phyloP scores from a whole-genome alignment of 2,888 invertebrate species.

The Volucella inanis region DNA sequence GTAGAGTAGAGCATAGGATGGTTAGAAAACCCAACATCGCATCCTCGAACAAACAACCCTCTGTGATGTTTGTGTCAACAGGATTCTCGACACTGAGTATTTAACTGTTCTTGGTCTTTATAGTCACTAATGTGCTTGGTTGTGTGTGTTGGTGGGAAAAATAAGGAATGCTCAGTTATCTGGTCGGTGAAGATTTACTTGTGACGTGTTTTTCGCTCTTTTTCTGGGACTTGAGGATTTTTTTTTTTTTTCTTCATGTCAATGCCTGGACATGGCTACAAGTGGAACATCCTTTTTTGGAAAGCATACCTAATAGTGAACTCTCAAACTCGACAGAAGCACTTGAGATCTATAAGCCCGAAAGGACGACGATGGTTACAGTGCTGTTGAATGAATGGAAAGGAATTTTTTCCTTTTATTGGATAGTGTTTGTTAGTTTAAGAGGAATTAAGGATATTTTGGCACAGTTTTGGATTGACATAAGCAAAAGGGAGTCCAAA shows the following conservation, averaged over 20 bases:
- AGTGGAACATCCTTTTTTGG: conserved; percentile 69
- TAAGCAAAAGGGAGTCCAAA: too few relatives aligned
- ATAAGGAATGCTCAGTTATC: conserved; percentile 27
- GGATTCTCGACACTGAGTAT: conserved; percentile 70
- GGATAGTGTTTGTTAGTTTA: conserved; percentile 78
- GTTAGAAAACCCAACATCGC: conserved; percentile 1
- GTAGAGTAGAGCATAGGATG: conserved; percentile 22
- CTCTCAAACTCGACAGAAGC: conserved; percentile 40
- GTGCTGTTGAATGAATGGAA: conserved; percentile 10
- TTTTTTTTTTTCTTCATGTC: conserved; percentile 9
- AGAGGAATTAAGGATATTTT: conserved; percentile 81
- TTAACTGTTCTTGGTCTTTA: conserved; percentile 69
- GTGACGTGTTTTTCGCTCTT: conserved; percentile 38
- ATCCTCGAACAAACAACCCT: conserved; percentile 77
- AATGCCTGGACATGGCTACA: conserved; percentile 61
- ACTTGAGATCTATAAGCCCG: conserved; percentile 66
- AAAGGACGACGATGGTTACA: conserved; percentile 43
- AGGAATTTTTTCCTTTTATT: neutral
- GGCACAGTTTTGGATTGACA: conserved; percentile 20
- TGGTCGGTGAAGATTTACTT: conserved; percentile 54
- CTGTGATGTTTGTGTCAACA: conserved; percentile 76
- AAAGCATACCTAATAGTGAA: conserved; percentile 48
- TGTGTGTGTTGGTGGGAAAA: conserved; percentile 53
- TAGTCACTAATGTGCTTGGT: conserved; percentile 9
- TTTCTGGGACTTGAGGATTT: conserved; percentile 17